These are phyloP conservation scores for Exocentrus adspersus DNA, from an alignment of 2,888 invertebrate species.

Conservation along the genomic window DNA sequence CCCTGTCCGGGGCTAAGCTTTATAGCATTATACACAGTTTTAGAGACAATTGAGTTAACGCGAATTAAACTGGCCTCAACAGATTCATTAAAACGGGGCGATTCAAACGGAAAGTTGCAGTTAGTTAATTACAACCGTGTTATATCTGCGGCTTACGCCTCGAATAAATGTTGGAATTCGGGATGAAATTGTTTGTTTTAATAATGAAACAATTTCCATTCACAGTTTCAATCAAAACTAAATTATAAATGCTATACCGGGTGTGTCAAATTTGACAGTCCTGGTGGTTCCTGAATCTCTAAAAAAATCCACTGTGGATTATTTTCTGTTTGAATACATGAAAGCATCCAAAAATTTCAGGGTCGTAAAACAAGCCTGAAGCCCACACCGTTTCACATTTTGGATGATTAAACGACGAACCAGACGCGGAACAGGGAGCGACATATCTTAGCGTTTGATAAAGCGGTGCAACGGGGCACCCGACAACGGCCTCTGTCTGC, in stretches of 20 bases:
- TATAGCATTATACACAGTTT: slow-evolving; percentile 21
- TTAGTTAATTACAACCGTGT: slow-evolving; percentile 17
- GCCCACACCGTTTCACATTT: too few relatives aligned
- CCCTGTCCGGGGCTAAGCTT: not conserved
- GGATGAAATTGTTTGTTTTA: not conserved
- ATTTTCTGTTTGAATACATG: not conserved
- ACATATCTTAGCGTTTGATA: slow-evolving; percentile 18
- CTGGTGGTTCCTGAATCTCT: too few relatives aligned
- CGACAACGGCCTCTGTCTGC: too few relatives aligned
- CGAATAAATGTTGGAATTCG: not conserved
- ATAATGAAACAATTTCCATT: too few relatives aligned
- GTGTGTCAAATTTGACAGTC: too few relatives aligned
- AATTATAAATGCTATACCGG: too few relatives aligned
- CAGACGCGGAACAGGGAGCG: slow-evolving; percentile 2
- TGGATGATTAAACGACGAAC: not conserved
- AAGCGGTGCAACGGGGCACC: too few relatives aligned
- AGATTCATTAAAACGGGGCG: slow-evolving; percentile 25
- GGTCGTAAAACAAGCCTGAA: too few relatives aligned
- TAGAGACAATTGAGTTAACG: slow-evolving; percentile 23
- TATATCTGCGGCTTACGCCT: slow-evolving; percentile 1
- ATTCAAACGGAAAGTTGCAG: slow-evolving; percentile 25
- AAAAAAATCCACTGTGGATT: too few relatives aligned
- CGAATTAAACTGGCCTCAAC: slow-evolving; percentile 23
- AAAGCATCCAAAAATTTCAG: not conserved
- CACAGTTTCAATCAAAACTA: too few relatives aligned